Base-by-base conservation (phyloP, 2,797 vertebrate species). In the Catostomus latipinnis region DNA sequence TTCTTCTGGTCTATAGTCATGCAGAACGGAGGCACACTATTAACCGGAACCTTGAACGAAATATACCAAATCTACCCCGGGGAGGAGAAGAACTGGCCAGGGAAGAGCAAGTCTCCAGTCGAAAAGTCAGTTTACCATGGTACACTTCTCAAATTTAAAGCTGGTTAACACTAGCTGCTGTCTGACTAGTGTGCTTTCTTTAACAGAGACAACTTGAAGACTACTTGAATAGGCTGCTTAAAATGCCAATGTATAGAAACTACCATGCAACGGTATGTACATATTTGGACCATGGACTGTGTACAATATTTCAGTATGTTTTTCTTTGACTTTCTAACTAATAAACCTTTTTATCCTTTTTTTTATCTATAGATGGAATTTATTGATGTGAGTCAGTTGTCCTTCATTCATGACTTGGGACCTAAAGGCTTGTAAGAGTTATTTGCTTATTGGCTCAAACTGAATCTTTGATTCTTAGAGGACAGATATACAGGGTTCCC, bases 341-440 rank as follows among this genome's bases (percentile, higher is more conserved):
- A 46, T 10, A 12, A 6, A 16, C 1, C 1, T 34, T 6, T 60
- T 53, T 53, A 13, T n/a, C 0, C 13, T 1, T 67, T 71, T 81
- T 58, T 61, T 57, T 52, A 81, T 83, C 82, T 88, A 78, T 86
- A 99, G 98, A 95, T 96, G 93, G 97, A 99, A 88, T 99, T 99
- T 63, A 93, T 99, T 81, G 98, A 95, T 12, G 95, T 96, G 49
- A 98, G 96, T 86, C 97, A 98, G 88, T 81, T 99, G 74, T 99
- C 98, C 1, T 99, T 99, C 85, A 96, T 99, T 90, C 96, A 95
- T 0, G 97, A 99, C 81, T 91, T 99, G 85, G 98, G 98, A 94
- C 97, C 97, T 0, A 99, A 99, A 92, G 98, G 97, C 94, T 88
- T 98, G 98, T 99, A 94, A 97, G 97, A 72, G 52, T 7, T 1